These are phyloP conservation scores for Anthrax anthrax DNA, from an alignment of 2,888 invertebrate species.

Conservation along the genomic window DNA sequence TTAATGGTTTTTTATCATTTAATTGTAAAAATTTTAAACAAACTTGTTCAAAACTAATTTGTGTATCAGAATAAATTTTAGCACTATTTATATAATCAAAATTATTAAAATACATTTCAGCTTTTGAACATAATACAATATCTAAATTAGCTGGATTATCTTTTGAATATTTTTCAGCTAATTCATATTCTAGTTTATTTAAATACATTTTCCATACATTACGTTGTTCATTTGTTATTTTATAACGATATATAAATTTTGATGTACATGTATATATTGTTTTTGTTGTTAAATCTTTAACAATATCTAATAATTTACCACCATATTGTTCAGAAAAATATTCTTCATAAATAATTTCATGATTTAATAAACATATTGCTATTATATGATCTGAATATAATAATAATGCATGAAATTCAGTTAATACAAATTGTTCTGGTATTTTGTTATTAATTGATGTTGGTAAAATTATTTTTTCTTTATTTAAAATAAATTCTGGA, in stretches of 20 bases:
- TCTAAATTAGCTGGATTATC: slow-evolving; percentile 70
- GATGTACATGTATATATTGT: slow-evolving; percentile 80
- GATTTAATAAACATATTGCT: slow-evolving; percentile 71
- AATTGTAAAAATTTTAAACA: slow-evolving; percentile 79
- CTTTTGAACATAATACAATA: slow-evolving; percentile 74
- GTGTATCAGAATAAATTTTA: slow-evolving; percentile 74
- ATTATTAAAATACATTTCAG: slow-evolving; percentile 66
- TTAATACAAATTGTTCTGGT: slow-evolving; percentile 66
- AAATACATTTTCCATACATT: slow-evolving; percentile 83
- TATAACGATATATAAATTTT: slow-evolving; percentile 71
- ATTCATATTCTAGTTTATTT: slow-evolving; percentile 68
- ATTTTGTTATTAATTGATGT: slow-evolving; percentile 25
- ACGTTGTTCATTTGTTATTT: slow-evolving; percentile 68
- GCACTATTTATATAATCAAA: slow-evolving; percentile 74
- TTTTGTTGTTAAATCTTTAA: slow-evolving; percentile 62
- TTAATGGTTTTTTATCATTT: slow-evolving; percentile 70
- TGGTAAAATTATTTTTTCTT: slow-evolving; percentile 12
- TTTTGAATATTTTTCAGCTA: slow-evolving; percentile 72
- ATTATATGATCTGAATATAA: slow-evolving; percentile 72
- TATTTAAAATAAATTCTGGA: slow-evolving; percentile 12
- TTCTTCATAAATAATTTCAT: slow-evolving; percentile 77
- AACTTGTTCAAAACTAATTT: slow-evolving; percentile 86
- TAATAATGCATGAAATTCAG: slow-evolving; percentile 79
- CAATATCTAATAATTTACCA: slow-evolving; percentile 59
- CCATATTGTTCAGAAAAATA: slow-evolving; percentile 61